These are phyloP conservation scores for Orientallactaga sibirica DNA, from an alignment of 2,797 vertebrate genomes.

Conservation along the genomic window DNA sequence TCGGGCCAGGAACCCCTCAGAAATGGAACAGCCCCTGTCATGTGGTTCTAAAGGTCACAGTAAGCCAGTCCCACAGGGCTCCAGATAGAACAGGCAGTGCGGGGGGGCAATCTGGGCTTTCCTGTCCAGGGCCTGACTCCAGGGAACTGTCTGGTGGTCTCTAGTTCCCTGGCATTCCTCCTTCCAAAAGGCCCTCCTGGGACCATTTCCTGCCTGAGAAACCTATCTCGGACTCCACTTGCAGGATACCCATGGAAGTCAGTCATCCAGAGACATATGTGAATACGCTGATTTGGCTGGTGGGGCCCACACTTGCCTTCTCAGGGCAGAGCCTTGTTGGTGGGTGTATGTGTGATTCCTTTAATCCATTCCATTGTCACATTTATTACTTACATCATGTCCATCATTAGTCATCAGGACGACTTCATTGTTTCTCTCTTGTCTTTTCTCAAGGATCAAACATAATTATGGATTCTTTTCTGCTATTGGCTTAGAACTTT, in stretches of 20 bases:
- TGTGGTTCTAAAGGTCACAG: too few relatives aligned
- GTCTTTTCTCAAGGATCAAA: background rate
- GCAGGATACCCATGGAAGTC: background rate
- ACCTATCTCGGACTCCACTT: background rate
- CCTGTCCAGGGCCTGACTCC: background rate
- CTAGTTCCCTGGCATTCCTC: background rate
- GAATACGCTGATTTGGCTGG: background rate
- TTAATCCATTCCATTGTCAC: background rate
- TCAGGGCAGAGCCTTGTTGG: background rate
- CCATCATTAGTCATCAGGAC: background rate
- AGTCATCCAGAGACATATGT: background rate
- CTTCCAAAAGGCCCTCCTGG: background rate
- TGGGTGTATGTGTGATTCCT: background rate
- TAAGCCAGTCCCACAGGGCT: too few relatives aligned
- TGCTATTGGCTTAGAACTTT: background rate
- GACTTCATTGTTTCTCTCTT: background rate
- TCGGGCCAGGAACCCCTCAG: background rate
- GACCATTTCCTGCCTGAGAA: background rate
- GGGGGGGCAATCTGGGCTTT: background rate
- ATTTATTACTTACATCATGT: background rate
- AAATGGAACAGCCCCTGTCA: background rate
- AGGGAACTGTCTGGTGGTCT: background rate
- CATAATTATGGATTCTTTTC: background rate
- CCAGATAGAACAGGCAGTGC: background rate
- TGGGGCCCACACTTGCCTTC: background rate